Percentiles rank a stretch among this genome's conserved stretches.
Conservation (phyloP, 2,113 vertebrate genomes). For the Azemiops feae region DNA sequence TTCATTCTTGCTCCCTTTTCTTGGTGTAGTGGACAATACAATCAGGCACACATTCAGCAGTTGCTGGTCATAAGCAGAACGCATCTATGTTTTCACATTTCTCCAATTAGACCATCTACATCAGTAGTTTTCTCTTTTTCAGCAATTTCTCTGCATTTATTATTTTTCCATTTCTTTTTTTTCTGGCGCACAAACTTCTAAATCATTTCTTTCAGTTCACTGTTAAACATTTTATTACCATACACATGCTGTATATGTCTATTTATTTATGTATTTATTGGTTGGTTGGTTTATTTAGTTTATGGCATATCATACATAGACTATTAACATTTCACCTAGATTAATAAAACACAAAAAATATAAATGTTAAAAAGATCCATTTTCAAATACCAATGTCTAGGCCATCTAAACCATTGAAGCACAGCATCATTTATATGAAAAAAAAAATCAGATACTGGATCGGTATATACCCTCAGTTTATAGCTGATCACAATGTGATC, state of each 20-base stretch:
- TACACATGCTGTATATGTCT: not conserved
- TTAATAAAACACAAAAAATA: not conserved
- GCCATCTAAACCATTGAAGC: not conserved
- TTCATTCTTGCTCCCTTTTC: not conserved
- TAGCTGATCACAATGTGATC: not conserved
- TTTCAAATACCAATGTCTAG: not conserved
- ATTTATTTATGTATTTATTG: not conserved
- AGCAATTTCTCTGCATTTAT: not conserved
- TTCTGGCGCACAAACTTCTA: not conserved
- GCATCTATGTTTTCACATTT: not conserved
- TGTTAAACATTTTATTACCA: not conserved
- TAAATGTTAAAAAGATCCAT: not conserved
- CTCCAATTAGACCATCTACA: not conserved
- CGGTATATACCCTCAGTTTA: not conserved
- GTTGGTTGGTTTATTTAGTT: not conserved
- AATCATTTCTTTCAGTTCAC: not conserved
- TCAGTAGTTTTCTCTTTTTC: not conserved
- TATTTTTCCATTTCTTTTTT: not conserved
- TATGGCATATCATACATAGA: not conserved
- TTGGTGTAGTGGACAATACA: not conserved
- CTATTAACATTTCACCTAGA: not conserved
- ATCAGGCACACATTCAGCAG: not conserved
- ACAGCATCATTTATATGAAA: not conserved
- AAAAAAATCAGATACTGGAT: not conserved
- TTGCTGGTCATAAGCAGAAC: not conserved